phyloP scores from a whole-genome alignment of 2,113 vertebrate genomes.

The Alethe diademata region DNA sequence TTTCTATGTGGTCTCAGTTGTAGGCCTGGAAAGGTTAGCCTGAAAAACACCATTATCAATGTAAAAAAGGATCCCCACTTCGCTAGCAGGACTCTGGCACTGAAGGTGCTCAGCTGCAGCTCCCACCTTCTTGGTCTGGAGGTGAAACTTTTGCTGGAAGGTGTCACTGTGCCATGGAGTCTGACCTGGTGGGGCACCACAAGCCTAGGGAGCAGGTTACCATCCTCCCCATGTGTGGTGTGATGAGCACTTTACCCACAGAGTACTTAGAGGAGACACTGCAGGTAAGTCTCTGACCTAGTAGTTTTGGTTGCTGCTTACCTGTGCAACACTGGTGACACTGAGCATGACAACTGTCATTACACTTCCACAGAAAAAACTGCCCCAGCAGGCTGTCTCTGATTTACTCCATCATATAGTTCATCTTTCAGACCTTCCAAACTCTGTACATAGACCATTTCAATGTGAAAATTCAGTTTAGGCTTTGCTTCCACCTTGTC shows the following conservation, averaged over 20 bases:
- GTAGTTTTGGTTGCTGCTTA: slow-evolving; percentile 4
- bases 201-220: neutral
- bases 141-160: neutral
- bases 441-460: neutral
- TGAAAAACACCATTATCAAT: neutral
- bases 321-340: neutral
- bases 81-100: neutral
- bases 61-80: neutral
- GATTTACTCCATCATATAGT: neutral
- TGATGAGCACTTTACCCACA: neutral
- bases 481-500: neutral
- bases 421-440: neutral
- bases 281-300: neutral
- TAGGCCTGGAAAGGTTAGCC: neutral
- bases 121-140: neutral
- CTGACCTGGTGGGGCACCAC: neutral
- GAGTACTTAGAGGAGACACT: neutral
- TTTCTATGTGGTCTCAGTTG: neutral
- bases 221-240: accelerated
- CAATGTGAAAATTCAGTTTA: slow-evolving; percentile 52
- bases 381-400: neutral
- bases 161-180: neutral
- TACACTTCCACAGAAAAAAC: neutral
- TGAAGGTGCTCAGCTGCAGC: neutral
- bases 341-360: neutral